These are phyloP conservation scores for Equus przewalskii DNA, from an alignment of 2,113 vertebrate genomes.

Conservation along the genomic window DNA sequence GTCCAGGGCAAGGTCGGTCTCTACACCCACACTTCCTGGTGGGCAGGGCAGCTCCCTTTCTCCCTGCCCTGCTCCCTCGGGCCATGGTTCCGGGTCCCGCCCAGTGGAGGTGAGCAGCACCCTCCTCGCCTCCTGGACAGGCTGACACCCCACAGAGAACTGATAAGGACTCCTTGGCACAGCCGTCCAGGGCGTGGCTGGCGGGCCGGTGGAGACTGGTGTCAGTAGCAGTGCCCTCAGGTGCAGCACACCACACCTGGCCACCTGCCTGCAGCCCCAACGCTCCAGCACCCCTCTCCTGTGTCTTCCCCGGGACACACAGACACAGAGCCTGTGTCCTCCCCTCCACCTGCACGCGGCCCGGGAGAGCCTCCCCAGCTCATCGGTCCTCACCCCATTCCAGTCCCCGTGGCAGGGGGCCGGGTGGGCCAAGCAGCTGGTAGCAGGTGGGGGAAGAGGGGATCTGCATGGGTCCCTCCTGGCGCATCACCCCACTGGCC, in stretches of 20 bases:
- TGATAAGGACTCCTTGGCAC: not conserved
- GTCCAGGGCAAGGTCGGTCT: not conserved
- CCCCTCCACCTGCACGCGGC: slow-evolving; percentile 85
- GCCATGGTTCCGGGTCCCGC: not conserved
- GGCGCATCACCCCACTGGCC: not conserved
- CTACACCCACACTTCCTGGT: not conserved
- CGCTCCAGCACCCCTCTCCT: slow-evolving; percentile 88
- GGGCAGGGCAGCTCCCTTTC: not conserved
- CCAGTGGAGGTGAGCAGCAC: accelerated
- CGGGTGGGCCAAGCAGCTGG: not conserved
- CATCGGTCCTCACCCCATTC: not conserved
- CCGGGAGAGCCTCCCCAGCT: not conserved
- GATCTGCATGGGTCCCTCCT: accelerated
- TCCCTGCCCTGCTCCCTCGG: not conserved
- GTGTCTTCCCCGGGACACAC: slow-evolving; percentile 60
- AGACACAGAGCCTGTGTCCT: too few relatives aligned
- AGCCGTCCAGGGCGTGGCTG: not conserved
- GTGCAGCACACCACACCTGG: not conserved
- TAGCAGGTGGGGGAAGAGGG: not conserved
- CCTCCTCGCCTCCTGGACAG: too few relatives aligned
- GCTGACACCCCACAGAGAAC: not conserved
- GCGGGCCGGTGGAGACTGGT: not conserved
- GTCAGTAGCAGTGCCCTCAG: not conserved
- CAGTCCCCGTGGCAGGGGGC: accelerated
- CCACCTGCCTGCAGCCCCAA: slow-evolving; percentile 45